Conservation (phyloP, 1,140 invertebrate species). For the Adoxophyes honmai region DNA sequence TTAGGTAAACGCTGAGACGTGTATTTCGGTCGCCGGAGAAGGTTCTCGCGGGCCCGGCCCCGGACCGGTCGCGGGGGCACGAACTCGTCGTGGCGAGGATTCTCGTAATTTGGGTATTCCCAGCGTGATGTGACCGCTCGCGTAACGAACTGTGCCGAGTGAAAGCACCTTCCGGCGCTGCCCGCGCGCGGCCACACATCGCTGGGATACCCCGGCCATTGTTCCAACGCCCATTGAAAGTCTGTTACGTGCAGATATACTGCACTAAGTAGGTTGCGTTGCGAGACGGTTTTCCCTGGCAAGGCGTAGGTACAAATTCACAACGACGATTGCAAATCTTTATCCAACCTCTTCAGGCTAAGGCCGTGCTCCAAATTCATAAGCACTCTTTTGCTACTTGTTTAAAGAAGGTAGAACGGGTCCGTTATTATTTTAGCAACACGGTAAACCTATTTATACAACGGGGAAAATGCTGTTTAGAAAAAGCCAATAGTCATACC, state of each 20-base stretch:
- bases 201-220: slow-evolving; percentile 10
- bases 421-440: too few species aligned
- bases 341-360: too few species aligned
- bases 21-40: too few species aligned
- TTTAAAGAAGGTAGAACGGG: too few species aligned
- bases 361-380: too few species aligned
- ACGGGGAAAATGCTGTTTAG: not conserved
- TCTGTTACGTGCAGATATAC: not conserved
- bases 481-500: not conserved
- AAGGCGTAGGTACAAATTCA: too few species aligned
- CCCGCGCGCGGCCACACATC: slow-evolving; percentile 4
- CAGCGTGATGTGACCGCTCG: slow-evolving; percentile 12
- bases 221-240: slow-evolving; percentile 2
- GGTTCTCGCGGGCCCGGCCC: too few species aligned
- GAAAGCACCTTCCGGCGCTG: slow-evolving; percentile 16
- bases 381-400: too few species aligned
- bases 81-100: too few species aligned
- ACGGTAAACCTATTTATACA: not conserved
- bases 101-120: slow-evolving; percentile 17
- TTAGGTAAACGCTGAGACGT: not conserved
- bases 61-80: not conserved
- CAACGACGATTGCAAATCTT: too few species aligned
- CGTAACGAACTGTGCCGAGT: slow-evolving; percentile 17
- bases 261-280: slow-evolving; percentile 8
- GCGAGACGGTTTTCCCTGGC: slow-evolving; percentile 9